Evolutionary conservation across 2,888 invertebrate species (phyloP).

Genomic region (Drosophila subquinaria): DNA sequence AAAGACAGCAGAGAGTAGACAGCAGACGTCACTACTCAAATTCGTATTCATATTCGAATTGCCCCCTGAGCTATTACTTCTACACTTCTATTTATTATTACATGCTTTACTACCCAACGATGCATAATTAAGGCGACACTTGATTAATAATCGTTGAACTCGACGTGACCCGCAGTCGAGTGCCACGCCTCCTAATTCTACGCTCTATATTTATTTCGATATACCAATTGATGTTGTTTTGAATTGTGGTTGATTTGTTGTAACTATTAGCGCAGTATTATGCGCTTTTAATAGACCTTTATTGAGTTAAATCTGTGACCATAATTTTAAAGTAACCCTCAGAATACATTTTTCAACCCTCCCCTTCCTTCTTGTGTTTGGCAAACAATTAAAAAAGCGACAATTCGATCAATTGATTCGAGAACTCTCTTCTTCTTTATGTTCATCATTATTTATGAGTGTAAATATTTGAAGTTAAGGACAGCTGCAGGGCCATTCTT

Average conservation of each 20-base stretch:
- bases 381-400: conserved; percentile 45
- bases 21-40: conserved; percentile 35
- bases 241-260: conserved; percentile 62
- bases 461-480: conserved; percentile 71
- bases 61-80: conserved; percentile 44
- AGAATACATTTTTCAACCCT: conserved; percentile 10
- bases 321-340: conserved; percentile 57
- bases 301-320: conserved; percentile 73
- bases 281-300: conserved; percentile 64
- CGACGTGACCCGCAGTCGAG: conserved; percentile 59
- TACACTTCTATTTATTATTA: conserved; percentile 28
- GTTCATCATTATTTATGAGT: conserved; percentile 67
- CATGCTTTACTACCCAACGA: conserved; percentile 32
- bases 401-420: conserved; percentile 66
- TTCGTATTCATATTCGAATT: conserved; percentile 4
- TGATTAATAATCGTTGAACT: conserved; percentile 82
- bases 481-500: conserved; percentile 31
- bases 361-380: conserved; percentile 22
- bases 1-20: conserved; percentile 17
- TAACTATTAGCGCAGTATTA: conserved; percentile 68
- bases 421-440: conserved; percentile 17
- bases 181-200: conserved; percentile 54
- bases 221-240: conserved; percentile 38
- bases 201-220: conserved; percentile 11
- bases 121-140: conserved; percentile 72